Percentiles rank a stretch among this genome's conserved stretches.
These are phyloP conservation scores for Drosophila conformis DNA, from an alignment of 2,888 invertebrate species.

Conservation along the genomic window DNA sequence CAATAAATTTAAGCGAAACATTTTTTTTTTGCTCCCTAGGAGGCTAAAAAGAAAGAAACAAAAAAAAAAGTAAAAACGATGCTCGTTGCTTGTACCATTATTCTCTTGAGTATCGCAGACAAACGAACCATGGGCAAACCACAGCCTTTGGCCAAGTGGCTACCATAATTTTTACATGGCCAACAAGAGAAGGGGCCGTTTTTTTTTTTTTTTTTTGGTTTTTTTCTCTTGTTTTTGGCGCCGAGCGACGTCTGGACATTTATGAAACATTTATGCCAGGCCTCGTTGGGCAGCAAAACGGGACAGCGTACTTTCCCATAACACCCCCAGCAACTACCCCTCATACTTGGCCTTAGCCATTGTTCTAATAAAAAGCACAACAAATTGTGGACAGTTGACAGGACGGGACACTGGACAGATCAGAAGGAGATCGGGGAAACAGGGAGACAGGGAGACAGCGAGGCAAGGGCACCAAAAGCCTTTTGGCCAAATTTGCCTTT, in stretches of 20 bases:
- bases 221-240: conserved; percentile 5
- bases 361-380: conserved; percentile 75
- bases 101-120: not conserved
- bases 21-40: conserved; percentile 1
- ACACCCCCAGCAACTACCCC: not conserved
- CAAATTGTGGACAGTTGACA: conserved; percentile 71
- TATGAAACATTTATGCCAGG: conserved; percentile 76
- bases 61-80: not conserved
- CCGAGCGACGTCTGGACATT: conserved; percentile 48
- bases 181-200: conserved; percentile 9
- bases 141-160: conserved; percentile 44
- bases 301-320: not conserved
- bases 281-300: conserved; percentile 45
- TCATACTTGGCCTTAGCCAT: not conserved
- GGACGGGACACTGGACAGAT: conserved; percentile 43
- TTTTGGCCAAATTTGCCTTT: conserved; percentile 58
- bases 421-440: not conserved
- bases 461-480: conserved; percentile 10
- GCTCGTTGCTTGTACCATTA: not conserved
- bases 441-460: not conserved
- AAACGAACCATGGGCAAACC: conserved; percentile 6
- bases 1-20: conserved; percentile 14
- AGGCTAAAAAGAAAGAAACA: not conserved
- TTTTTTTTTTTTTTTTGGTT: conserved; percentile 1
- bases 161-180: conserved; percentile 58